Evolutionary conservation across 2,888 invertebrate species (phyloP).

Genomic region (Oligia strigilis): DNA sequence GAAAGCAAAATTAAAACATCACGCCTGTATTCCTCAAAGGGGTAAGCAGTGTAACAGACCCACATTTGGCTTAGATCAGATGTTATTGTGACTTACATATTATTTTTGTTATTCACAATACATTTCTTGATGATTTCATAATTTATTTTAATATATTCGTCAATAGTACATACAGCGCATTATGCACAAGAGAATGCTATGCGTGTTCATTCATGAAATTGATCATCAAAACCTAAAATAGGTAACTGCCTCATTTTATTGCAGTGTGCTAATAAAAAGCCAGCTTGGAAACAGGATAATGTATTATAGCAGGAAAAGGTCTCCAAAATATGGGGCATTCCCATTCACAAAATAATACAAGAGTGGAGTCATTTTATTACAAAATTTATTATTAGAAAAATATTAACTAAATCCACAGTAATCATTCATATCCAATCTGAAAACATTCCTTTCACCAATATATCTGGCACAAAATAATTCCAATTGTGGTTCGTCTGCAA

Average conservation of each 20-base stretch:
- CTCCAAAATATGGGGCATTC: background rate
- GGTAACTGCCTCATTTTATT: background rate
- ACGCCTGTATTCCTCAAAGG: too few relatives aligned
- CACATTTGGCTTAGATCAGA: background rate
- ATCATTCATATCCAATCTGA: slow-evolving; percentile 4
- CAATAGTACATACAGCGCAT: background rate
- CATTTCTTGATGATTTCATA: background rate
- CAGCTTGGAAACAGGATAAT: background rate
- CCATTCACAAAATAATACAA: slow-evolving; percentile 14
- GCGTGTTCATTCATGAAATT: background rate
- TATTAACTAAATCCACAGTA: slow-evolving; percentile 33
- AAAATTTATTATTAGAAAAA: slow-evolving; percentile 51
- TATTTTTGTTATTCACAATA: background rate
- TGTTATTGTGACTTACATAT: background rate
- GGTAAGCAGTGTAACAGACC: background rate
- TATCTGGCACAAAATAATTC: slow-evolving; percentile 24
- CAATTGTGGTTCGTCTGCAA: background rate
- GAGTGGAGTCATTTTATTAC: slow-evolving; percentile 7
- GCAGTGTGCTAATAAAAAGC: background rate
- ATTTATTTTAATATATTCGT: background rate
- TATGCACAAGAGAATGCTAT: background rate
- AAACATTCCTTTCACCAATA: background rate
- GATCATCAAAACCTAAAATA: background rate
- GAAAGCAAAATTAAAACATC: background rate
- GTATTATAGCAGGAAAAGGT: slow-evolving; percentile 8